Percentiles rank a stretch among this genome's conserved stretches.
phyloP scores from a whole-genome alignment of 92 coral and sea anemone genomes.

The Epizoanthus fatuus region DNA sequence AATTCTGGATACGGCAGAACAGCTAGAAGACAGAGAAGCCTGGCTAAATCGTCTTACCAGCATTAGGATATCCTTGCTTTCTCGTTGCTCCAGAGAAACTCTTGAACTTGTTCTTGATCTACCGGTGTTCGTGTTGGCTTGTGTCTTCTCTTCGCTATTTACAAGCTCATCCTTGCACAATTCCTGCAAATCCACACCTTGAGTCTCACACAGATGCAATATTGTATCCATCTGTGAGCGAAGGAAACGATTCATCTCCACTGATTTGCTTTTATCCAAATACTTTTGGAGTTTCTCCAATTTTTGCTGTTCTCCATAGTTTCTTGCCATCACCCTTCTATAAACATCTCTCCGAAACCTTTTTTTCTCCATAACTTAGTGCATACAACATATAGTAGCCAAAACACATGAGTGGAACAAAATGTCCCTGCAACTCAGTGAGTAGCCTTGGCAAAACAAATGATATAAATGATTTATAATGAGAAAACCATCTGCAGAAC shows the following conservation, averaged over 20 bases:
- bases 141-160: constrained; percentile 9
- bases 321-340: constrained; percentile 20
- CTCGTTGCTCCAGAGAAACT: neutral
- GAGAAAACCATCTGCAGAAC: constrained; percentile 41
- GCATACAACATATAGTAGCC: neutral
- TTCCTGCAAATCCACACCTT: constrained; percentile 40
- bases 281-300: constrained; percentile 29
- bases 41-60: constrained; percentile 41
- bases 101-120: neutral
- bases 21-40: constrained; percentile 3
- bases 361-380: constrained; percentile 20
- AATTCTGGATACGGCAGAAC: constrained; percentile 15
- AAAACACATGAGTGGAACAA: neutral
- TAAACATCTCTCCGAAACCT: constrained; percentile 22
- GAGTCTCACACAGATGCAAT: constrained; percentile 31
- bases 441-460: neutral
- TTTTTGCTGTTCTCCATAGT: constrained; percentile 24
- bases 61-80: constrained; percentile 28
- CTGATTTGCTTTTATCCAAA: constrained; percentile 39
- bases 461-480: constrained; percentile 14
- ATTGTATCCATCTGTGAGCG: constrained; percentile 47
- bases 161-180: constrained; percentile 16
- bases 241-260: constrained; percentile 14
- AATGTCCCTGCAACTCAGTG: neutral
- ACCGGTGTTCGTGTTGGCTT: neutral